phyloP scores from a whole-genome alignment of 2,113 vertebrate genomes.

The Seriola dumerili region DNA sequence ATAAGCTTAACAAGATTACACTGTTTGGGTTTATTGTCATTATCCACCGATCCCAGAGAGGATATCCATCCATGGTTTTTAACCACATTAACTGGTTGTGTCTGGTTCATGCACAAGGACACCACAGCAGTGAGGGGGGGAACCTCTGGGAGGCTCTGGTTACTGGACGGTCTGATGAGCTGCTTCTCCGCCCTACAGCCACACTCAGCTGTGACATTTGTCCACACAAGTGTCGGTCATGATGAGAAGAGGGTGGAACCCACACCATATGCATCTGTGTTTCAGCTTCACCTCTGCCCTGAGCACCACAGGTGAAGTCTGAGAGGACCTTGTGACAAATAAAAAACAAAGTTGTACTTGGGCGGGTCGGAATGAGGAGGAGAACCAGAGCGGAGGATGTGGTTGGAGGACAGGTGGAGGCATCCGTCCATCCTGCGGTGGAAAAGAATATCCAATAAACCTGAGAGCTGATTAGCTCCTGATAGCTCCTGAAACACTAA shows the following conservation, averaged over 20 bases:
- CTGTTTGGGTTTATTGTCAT: conserved; percentile 1
- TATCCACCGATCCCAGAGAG: conserved; percentile 3
- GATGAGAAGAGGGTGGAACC: neutral
- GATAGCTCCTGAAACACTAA: no score
- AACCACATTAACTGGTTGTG: neutral
- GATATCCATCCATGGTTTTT: neutral
- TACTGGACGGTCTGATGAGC: neutral
- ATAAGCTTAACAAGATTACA: conserved; percentile 4
- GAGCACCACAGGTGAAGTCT: neutral
- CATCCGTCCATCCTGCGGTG: conserved; percentile 35
- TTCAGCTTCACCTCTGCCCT: neutral
- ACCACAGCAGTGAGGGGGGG: neutral
- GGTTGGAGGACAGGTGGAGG: conserved; percentile 34
- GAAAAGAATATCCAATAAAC: neutral
- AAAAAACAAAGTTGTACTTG: conserved; percentile 33
- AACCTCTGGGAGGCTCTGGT: neutral
- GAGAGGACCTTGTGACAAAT: neutral
- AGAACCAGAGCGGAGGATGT: neutral
- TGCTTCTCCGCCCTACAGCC: neutral
- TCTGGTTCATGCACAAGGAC: neutral
- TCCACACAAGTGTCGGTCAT: neutral
- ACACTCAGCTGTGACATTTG: no score
- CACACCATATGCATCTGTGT: neutral
- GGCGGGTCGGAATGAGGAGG: conserved; percentile 8
- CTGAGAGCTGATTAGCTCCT: conserved; percentile 14